A percentile compares a stretch with the other conserved stretches of the same genome.
Conservation (phyloP, 2,113 vertebrate species). For the Spheniscus mendiculus region DNA sequence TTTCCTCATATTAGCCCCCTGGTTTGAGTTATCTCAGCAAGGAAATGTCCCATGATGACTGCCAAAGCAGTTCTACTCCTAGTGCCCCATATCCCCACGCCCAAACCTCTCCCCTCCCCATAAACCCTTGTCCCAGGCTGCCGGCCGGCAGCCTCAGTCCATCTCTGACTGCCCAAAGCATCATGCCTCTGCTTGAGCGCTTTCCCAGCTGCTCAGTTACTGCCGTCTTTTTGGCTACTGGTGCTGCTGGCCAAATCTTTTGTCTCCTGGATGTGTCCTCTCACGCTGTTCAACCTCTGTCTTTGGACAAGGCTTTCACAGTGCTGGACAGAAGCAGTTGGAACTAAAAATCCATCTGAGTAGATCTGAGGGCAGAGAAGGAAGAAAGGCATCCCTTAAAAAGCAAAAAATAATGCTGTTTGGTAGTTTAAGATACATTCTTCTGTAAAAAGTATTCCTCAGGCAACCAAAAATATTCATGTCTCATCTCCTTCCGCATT, state of each 20-base stretch:
- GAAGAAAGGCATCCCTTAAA: background rate
- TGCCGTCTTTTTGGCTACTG: background rate
- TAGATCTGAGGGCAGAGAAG: background rate
- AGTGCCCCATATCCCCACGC: background rate
- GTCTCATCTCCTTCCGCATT: background rate
- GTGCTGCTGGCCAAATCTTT: background rate
- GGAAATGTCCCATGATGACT: background rate
- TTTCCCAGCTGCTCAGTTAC: background rate
- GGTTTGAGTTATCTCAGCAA: background rate
- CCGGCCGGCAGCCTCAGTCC: background rate
- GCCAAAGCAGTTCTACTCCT: background rate
- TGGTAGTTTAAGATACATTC: background rate
- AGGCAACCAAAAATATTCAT: background rate
- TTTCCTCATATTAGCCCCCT: background rate
- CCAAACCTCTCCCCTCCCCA: background rate
- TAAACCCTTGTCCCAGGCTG: background rate
- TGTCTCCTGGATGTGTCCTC: background rate
- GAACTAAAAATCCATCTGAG: background rate
- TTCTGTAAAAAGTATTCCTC: background rate
- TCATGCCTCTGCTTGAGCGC: background rate
- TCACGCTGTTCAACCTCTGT: background rate
- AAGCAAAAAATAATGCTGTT: background rate
- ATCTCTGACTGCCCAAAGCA: background rate
- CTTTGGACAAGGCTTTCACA: background rate
- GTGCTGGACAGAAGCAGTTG: background rate